Conservation (phyloP, 1,140 invertebrate species). For the Euwallacea fornicatus region DNA sequence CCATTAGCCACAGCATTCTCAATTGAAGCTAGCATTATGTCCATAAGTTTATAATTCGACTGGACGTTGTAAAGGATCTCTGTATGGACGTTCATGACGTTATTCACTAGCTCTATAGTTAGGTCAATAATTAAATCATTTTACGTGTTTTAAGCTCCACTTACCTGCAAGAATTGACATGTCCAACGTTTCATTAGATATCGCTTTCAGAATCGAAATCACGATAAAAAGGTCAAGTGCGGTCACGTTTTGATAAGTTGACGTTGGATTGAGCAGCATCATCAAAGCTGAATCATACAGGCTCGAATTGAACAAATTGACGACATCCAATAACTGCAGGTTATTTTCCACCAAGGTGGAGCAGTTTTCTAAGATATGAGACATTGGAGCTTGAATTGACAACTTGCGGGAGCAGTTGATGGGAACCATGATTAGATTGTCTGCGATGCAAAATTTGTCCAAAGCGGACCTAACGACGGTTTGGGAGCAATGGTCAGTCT, state of each 20-base stretch:
- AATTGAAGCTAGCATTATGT: constrained; percentile 5
- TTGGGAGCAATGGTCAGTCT: background rate
- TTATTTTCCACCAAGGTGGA: too few relatives aligned
- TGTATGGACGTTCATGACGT: constrained; percentile 28
- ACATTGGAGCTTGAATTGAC: background rate
- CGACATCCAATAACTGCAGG: too few relatives aligned
- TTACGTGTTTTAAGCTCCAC: background rate
- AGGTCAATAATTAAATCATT: background rate
- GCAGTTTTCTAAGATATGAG: background rate
- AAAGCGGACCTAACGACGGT: background rate
- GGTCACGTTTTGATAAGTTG: too few relatives aligned
- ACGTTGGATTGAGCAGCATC: too few relatives aligned
- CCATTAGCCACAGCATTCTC: constrained; percentile 13
- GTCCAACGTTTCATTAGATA: background rate
- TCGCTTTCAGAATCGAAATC: constrained; percentile 5
- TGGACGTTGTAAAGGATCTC: constrained; percentile 4
- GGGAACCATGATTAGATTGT: constrained; percentile 5
- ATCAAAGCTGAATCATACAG: too few relatives aligned
- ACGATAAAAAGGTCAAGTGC: background rate
- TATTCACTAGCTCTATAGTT: background rate
- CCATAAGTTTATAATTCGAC: constrained; percentile 31
- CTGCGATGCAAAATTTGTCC: constrained; percentile 1
- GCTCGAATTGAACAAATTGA: too few relatives aligned
- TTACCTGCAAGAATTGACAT: constrained; percentile 4
- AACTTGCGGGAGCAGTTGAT: constrained; percentile 11